Percentiles rank a stretch among this genome's conserved stretches.
These are phyloP conservation scores for Tinamus major DNA, from an alignment of 2,797 vertebrate species.

Conservation along the genomic window DNA sequence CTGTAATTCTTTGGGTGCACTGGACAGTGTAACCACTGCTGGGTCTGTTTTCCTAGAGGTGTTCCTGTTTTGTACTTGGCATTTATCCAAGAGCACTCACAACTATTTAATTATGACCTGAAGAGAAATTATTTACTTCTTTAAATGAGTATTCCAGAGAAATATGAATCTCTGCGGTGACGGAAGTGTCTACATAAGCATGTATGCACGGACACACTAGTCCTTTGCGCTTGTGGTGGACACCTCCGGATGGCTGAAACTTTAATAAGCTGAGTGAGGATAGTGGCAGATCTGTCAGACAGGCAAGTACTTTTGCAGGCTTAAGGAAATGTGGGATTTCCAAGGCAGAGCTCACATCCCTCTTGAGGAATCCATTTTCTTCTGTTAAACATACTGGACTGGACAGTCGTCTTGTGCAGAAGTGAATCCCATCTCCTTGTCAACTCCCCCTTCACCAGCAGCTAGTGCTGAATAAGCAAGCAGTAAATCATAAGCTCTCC, in stretches of 20 bases:
- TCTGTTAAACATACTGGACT: background rate
- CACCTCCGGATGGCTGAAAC: background rate
- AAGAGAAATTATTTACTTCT: background rate
- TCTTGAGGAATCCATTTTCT: constrained; percentile 25
- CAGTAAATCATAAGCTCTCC: constrained; percentile 23
- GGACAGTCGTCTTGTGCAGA: constrained; percentile 12
- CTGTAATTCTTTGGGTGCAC: background rate
- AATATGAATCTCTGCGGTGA: background rate
- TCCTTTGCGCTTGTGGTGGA: background rate
- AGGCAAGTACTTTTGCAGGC: background rate
- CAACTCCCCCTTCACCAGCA: constrained; percentile 5
- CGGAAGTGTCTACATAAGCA: background rate
- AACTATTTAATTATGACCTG: background rate
- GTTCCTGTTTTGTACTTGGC: background rate
- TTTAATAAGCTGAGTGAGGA: background rate
- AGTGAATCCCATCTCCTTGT: constrained; percentile 46
- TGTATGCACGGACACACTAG: background rate
- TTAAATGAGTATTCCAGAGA: constrained; percentile 6
- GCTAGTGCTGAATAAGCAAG: constrained; percentile 3
- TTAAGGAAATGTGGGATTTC: background rate
- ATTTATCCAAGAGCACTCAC: background rate
- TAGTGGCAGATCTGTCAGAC: background rate
- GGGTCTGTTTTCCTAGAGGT: background rate
- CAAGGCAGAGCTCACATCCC: background rate
- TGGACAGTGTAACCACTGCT: background rate